Evolutionary conservation across 2,888 invertebrate species (phyloP).

Genomic region (Leptinotarsa tumamoca): DNA sequence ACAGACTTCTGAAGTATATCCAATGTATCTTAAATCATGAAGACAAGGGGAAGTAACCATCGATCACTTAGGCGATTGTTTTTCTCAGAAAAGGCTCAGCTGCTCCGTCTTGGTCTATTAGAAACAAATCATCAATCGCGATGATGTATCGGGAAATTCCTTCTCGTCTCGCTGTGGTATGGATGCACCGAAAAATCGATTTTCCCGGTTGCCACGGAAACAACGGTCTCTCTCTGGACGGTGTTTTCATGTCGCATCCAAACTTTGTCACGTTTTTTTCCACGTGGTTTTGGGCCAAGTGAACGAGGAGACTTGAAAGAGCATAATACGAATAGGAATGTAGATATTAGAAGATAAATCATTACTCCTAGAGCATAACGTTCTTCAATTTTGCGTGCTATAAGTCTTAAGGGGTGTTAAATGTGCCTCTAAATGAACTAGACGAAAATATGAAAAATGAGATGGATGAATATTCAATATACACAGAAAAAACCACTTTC

Average conservation of each 20-base stretch:
- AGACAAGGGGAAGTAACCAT: background rate
- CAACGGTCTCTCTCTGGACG: constrained; percentile 1
- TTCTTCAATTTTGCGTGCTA: too few species aligned
- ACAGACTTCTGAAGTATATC: background rate
- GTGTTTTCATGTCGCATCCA: background rate
- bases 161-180: background rate
- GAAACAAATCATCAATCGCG: background rate
- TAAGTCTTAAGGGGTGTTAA: too few species aligned
- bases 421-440: too few species aligned
- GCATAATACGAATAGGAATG: background rate
- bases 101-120: constrained; percentile 1
- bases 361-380: background rate
- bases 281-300: background rate
- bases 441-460: too few species aligned
- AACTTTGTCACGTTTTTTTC: background rate
- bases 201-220: constrained; percentile 8
- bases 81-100: background rate
- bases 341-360: background rate
- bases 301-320: background rate
- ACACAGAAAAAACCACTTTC: too few species aligned
- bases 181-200: constrained; percentile 15
- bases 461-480: too few species aligned
- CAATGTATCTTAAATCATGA: background rate
- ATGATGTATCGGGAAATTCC: constrained; percentile 17
- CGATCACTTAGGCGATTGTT: constrained; percentile 6